Evolutionary conservation across 2,888 invertebrate species (phyloP).

Genomic region (Epinotia brunnichana): DNA sequence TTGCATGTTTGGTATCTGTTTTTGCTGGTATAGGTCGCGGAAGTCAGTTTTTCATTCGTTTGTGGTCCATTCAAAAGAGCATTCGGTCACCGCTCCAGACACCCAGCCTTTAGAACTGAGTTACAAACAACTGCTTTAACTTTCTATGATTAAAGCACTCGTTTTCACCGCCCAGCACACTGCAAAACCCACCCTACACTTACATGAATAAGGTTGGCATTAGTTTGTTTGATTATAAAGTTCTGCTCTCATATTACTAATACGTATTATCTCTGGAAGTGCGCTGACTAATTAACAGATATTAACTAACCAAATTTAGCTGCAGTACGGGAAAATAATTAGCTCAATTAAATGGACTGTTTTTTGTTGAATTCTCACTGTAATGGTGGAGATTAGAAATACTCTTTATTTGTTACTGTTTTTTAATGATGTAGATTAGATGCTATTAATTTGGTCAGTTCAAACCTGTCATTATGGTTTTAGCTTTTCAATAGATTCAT

Average conservation of each 20-base stretch:
- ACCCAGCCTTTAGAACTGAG: not conserved
- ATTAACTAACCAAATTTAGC: slow-evolving; percentile 28
- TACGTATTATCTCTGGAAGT: slow-evolving; percentile 13
- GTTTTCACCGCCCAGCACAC: not conserved
- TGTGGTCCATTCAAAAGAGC: not conserved
- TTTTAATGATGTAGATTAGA: no score
- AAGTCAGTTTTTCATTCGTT: not conserved
- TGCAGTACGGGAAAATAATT: not conserved
- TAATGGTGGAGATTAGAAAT: not conserved
- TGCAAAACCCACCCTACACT: not conserved
- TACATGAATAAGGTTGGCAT: not conserved
- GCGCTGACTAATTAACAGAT: slow-evolving; percentile 14
- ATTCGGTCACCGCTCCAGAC: not conserved
- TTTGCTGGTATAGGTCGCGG: no score
- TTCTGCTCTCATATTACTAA: slow-evolving; percentile 15
- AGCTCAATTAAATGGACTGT: not conserved
- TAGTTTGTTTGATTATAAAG: not conserved
- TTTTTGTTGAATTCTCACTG: not conserved
- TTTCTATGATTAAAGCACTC: not conserved
- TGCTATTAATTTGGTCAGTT: no score
- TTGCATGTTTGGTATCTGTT: no score
- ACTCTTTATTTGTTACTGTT: no score
- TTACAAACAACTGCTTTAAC: not conserved
- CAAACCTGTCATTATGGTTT: no score
- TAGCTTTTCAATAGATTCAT: no score